Conservation (phyloP, 37 sponge, comb jelly and placozoan genomes). For the Sycon ciliatum region DNA sequence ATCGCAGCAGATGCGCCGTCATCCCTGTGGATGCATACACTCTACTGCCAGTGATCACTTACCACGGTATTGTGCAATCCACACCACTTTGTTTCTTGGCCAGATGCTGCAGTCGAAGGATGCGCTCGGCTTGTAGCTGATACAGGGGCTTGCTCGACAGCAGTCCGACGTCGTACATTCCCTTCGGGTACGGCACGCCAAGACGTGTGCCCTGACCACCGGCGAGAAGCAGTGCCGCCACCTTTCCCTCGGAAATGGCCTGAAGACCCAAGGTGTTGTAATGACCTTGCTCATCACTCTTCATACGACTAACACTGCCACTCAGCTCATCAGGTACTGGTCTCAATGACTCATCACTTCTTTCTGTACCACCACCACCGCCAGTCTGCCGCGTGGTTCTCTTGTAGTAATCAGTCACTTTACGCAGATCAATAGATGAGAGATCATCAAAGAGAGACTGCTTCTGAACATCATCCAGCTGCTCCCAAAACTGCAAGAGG, state of each 20-base stretch:
- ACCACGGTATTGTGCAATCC: slow-evolving; percentile 62
- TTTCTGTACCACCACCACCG: slow-evolving; percentile 37
- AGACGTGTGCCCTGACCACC: slow-evolving; percentile 88
- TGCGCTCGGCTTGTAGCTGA: slow-evolving; percentile 90
- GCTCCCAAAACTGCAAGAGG: slow-evolving; percentile 46
- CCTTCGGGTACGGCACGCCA: slow-evolving; percentile 87
- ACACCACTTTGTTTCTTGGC: slow-evolving; percentile 45
- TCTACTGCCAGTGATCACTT: too few species aligned
- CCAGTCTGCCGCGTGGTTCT: too few species aligned
- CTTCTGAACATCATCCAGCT: slow-evolving; percentile 38
- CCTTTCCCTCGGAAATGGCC: slow-evolving; percentile 34
- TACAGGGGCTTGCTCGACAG: slow-evolving; percentile 85
- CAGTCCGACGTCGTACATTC: slow-evolving; percentile 89
- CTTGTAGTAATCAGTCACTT: slow-evolving; percentile 14
- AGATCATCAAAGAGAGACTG: slow-evolving; percentile 55
- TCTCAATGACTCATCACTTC: slow-evolving; percentile 57
- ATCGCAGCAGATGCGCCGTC: too few species aligned
- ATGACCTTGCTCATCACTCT: not conserved
- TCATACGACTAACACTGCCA: not conserved
- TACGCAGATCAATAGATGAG: slow-evolving; percentile 39
- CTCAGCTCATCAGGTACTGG: slow-evolving; percentile 42
- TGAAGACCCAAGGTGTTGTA: not conserved
- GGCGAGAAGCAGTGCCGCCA: slow-evolving; percentile 72
- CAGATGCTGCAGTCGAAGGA: slow-evolving; percentile 57
- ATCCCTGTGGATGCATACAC: too few species aligned